Evolutionary conservation across 2,888 invertebrate species (phyloP), one percentile per base, ranked within the genome.

Genomic region (Leptopilina syphax): DNA sequence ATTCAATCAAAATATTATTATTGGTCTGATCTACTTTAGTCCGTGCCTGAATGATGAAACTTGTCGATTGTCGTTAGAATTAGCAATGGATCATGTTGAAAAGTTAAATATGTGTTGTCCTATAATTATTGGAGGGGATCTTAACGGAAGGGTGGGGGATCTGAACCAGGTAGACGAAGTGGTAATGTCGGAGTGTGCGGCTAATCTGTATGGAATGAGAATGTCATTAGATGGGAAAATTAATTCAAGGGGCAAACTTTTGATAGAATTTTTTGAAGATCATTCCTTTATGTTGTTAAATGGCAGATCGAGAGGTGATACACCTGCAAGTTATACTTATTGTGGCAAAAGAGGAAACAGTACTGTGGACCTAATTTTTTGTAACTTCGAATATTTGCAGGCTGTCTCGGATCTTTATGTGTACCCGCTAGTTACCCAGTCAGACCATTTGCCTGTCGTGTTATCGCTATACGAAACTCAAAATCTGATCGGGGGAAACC

Each of bases 251-350:
- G 79, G 79, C 5, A 70, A 24, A 7, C n/a, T n/a, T 27, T 12
- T 79, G 18, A n/a, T 24, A 5, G 12, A 70, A 2, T 76, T 79
- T 50, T 76, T 79, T n/a, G 79, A 79, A 44, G 66, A 44, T 34
- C 47, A 63, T 44, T 44, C n/a, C 8, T 76, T 66, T 66, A 27
- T 70, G 50, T 13, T 76, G 9, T 24, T 79, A 41, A 79, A 79
- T 66, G 76, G 79, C n/a, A 79, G 79, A 76, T 66, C 50, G 13
- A 24, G 34, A 13, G 3, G 41, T 10, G 76, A 79, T 34, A 76
- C 34, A 18, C 76, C 79, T 1, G 79, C 79, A 1, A 9, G 34
- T 44, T 54, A 54, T 65, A 79, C 79, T 65, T 76, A 41, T 41
- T 65, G 65, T 41, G 79, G 79, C 1, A 3, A 18, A 3, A 13